A percentile compares a stretch with the other conserved stretches of the same genome.
These are phyloP conservation scores for Stenotaenia linearis DNA, from an alignment of 2,888 invertebrate species.

Conservation along the genomic window DNA sequence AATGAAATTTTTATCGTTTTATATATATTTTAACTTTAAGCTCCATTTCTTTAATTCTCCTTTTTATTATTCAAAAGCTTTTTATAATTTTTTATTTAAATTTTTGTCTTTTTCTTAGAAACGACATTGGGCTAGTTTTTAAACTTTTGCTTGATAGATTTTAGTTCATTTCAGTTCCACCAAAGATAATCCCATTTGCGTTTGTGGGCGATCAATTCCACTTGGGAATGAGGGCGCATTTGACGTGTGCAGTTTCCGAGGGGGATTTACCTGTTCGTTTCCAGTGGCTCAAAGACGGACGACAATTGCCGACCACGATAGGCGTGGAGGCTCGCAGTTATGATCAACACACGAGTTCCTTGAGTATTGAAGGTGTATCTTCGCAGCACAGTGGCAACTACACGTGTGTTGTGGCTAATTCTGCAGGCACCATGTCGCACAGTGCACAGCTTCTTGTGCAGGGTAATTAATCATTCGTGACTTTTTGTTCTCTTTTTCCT, in stretches of 20 bases:
- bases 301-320: slow-evolving; percentile 13
- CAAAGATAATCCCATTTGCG: slow-evolving; percentile 36
- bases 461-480: slow-evolving; percentile 38
- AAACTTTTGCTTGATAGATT: background rate
- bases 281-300: slow-evolving; percentile 56
- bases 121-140: background rate
- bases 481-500: background rate
- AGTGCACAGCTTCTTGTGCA: slow-evolving; percentile 40
- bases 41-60: background rate
- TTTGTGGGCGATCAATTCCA: slow-evolving; percentile 35
- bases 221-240: slow-evolving; percentile 37
- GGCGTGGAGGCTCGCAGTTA: slow-evolving; percentile 39
- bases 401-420: slow-evolving; percentile 41
- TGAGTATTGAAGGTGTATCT: slow-evolving; percentile 41
- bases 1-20: background rate
- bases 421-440: slow-evolving; percentile 39
- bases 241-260: slow-evolving; percentile 37
- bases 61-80: background rate
- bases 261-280: slow-evolving; percentile 37
- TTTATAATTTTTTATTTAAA: background rate
- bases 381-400: slow-evolving; percentile 41
- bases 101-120: background rate
- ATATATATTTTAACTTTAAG: background rate
- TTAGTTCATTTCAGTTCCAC: slow-evolving; percentile 36
- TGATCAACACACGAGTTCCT: slow-evolving; percentile 39